phyloP scores from a whole-genome alignment of 1,140 invertebrate species.

The Coptotermes formosanus region DNA sequence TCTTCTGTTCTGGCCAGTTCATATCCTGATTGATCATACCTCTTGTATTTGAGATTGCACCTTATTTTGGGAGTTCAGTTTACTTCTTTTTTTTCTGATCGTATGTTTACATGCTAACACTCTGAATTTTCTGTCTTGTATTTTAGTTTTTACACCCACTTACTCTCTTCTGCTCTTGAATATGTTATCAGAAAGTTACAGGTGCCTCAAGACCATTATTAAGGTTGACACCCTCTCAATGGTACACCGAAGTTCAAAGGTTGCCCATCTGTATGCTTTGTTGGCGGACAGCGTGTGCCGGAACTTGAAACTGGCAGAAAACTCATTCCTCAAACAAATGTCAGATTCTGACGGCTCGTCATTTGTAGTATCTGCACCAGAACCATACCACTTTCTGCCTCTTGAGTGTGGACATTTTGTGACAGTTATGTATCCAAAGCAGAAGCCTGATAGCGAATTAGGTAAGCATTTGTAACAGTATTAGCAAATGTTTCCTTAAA shows the following conservation, averaged over 20 bases:
- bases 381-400: conserved; percentile 64
- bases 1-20: no score
- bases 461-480: conserved; percentile 50
- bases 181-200: conserved; percentile 26
- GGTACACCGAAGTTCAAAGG: conserved; percentile 61
- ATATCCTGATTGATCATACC: no score
- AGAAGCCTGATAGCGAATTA: conserved; percentile 58
- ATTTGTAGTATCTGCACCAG: conserved; percentile 51
- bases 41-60: no score
- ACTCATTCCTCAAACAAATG: conserved; percentile 55
- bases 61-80: no score
- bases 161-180: background rate
- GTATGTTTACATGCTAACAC: no score
- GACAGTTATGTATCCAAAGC: conserved; percentile 66
- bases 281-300: conserved; percentile 70
- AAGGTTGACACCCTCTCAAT: conserved; percentile 66
- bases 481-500: no score
- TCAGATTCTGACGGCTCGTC: conserved; percentile 44
- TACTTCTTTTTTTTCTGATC: no score
- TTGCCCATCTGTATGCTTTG: conserved; percentile 65
- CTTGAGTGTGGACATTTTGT: conserved; percentile 69
- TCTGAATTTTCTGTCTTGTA: no score
- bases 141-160: background rate
- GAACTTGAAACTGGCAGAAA: conserved; percentile 62
- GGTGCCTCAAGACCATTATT: conserved; percentile 36